Evolutionary conservation across 2,888 invertebrate species (phyloP).

Genomic region (Malthinus seriepunctatus): DNA sequence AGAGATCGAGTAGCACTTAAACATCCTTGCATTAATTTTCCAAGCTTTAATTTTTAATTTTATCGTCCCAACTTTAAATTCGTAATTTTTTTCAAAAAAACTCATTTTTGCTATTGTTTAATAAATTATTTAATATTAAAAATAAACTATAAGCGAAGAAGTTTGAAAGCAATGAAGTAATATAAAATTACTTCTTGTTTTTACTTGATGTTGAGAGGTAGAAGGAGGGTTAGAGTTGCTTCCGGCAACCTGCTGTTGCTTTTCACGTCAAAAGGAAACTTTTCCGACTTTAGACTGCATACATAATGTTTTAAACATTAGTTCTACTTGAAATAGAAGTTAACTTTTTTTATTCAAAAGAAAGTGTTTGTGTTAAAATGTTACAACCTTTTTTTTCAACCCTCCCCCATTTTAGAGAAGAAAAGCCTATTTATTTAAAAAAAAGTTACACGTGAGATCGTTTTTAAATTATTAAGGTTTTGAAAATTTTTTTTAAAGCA

Average conservation of each 20-base stretch:
- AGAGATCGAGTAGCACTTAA: no score
- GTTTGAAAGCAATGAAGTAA: constrained; percentile 12
- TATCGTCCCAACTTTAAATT: no score
- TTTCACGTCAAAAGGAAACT: constrained; percentile 30
- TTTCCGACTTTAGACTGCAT: constrained; percentile 29
- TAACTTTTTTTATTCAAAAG: constrained; percentile 17
- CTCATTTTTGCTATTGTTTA: constrained; percentile 1
- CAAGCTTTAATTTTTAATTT: no score
- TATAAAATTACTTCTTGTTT: constrained; percentile 21
- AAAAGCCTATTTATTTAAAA: constrained; percentile 9
- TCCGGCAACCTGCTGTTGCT: constrained; percentile 29
- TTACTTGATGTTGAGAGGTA: constrained; percentile 20
- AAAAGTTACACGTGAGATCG: constrained; percentile 12
- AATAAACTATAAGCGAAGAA: constrained; percentile 12
- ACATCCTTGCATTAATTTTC: no score
- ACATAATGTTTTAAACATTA: constrained; percentile 31
- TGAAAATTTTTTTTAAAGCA: no score
- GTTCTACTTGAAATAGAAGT: constrained; percentile 27
- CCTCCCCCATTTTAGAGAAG: not conserved
- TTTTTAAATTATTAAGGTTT: no score
- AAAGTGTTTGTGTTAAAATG: constrained; percentile 17
- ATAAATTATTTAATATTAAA: constrained; percentile 18
- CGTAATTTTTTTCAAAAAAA: no score
- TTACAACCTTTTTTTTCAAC: constrained; percentile 12
- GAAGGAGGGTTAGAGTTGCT: constrained; percentile 20